phyloP scores from a whole-genome alignment of 2,888 invertebrate genomes.

The Tinea pellionella region DNA sequence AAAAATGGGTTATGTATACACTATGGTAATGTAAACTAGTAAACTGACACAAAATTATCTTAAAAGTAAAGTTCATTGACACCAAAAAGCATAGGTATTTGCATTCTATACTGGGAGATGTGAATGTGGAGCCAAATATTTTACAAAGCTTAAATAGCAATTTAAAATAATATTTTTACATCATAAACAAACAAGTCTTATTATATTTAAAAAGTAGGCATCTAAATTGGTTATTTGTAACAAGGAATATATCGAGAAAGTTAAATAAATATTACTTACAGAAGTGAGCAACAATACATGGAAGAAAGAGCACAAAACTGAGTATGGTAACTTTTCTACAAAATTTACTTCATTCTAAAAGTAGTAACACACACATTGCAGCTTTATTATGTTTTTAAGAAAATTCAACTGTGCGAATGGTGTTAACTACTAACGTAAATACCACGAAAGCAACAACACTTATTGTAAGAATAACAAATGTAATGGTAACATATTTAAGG shows the following conservation, averaged over 20 bases:
- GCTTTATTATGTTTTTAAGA: constrained; percentile 28
- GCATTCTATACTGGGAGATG: not conserved
- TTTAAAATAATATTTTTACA: too few species aligned
- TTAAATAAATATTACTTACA: constrained; percentile 46
- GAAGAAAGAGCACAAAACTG: constrained; percentile 24
- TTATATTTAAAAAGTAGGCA: too few species aligned
- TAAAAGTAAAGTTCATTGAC: constrained; percentile 1
- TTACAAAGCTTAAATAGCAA: too few species aligned
- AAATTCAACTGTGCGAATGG: constrained; percentile 27
- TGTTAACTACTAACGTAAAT: constrained; percentile 32
- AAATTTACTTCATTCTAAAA: constrained; percentile 8
- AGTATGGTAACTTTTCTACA: constrained; percentile 23
- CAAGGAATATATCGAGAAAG: not conserved
- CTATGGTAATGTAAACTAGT: not conserved
- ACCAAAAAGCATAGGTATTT: not conserved
- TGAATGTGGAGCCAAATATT: not conserved
- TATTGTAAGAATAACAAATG: not conserved
- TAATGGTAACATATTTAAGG: not conserved
- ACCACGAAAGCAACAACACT: constrained; percentile 18
- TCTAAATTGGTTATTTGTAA: too few species aligned
- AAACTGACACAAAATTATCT: not conserved
- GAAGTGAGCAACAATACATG: constrained; percentile 70
- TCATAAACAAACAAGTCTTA: too few species aligned
- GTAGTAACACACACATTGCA: constrained; percentile 15
- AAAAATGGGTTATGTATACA: not conserved